Evolutionary conservation across 2,888 invertebrate species (phyloP).

Genomic region (Cosmia trapezina): DNA sequence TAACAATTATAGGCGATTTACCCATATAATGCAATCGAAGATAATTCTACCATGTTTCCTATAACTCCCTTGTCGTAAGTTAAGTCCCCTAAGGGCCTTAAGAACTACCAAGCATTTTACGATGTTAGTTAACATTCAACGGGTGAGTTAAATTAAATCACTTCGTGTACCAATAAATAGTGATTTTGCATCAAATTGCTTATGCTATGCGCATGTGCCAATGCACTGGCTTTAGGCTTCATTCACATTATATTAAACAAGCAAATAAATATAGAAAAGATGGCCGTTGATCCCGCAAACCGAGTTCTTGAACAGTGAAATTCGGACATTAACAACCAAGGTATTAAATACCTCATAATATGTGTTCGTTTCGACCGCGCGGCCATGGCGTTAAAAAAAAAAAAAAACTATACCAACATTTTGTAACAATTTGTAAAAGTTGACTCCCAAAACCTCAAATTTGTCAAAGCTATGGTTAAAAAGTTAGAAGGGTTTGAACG

Average conservation of each 20-base stretch:
- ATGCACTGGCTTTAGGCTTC: slow-evolving; percentile 16
- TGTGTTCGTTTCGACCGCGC: no score
- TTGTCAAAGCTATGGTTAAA: no score
- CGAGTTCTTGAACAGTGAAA: not conserved
- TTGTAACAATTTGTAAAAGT: no score
- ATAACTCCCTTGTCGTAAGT: not conserved
- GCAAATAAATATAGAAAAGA: not conserved
- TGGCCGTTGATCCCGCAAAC: not conserved
- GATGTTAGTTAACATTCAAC: slow-evolving; percentile 37
- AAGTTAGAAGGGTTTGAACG: no score
- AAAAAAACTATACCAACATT: no score
- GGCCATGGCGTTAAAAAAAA: no score
- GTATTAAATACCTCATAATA: not conserved
- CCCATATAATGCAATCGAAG: slow-evolving; percentile 5
- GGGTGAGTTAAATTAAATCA: slow-evolving; percentile 58
- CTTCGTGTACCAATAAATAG: slow-evolving; percentile 66
- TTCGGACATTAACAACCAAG: not conserved
- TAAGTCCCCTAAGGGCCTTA: not conserved
- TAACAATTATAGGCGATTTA: slow-evolving; percentile 17
- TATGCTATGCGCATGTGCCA: slow-evolving; percentile 10
- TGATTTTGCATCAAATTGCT: slow-evolving; percentile 41
- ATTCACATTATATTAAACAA: slow-evolving; percentile 4
- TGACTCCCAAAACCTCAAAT: no score
- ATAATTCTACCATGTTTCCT: slow-evolving; percentile 9
- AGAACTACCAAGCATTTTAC: slow-evolving; percentile 9